Evolutionary conservation across 2,797 vertebrate species (phyloP), one percentile per base, ranked within the genome.

Genomic region (Monodelphis domestica): DNA sequence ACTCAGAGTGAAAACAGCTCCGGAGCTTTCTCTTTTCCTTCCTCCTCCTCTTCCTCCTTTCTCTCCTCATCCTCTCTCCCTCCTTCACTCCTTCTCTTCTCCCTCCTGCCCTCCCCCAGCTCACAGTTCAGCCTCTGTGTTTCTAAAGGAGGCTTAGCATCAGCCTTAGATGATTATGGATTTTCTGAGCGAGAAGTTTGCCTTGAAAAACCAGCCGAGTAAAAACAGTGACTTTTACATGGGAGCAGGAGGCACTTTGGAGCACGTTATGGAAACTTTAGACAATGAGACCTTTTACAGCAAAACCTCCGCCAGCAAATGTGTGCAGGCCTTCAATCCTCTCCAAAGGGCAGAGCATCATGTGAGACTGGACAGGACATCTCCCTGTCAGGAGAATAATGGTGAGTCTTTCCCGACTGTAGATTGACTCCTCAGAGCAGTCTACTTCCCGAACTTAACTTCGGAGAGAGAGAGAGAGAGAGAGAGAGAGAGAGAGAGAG

Each of bases 221-320:
- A 99, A 99, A 98, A 98, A 98, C 98, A 98, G 98, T 92, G 99
- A 99, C 97, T 99, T 99, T 98, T 99, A 99, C 98, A 98, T 99
- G 99, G 99, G 98, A 96, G 97, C 99, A 15, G 98, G 98, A 96
- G 98, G 98, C 96, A 97, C 99, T 88, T 98, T 99, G 98, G 99
- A 99, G 96, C 99, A 99, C 88, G 99, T 99, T 97, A 99, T 99
- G 99, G 99, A 99, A 98, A 99, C 99, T 88, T 98, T 99, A 98
- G 99, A 99, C 98, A 98, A 98, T 97, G 99, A 99, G 98, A 98
- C 99, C 97, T 99, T 99, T 98, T 99, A 99, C 97, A 98, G 98
- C 98, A 99, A 99, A 98, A 99, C 98, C 0, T 97, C 99, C 94
- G 98, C 98, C 15, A 96, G 98, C 97, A 99, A 99, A 97, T 99